phyloP scores from a whole-genome alignment of 2,797 vertebrate genomes.

The Alectoris magna region DNA sequence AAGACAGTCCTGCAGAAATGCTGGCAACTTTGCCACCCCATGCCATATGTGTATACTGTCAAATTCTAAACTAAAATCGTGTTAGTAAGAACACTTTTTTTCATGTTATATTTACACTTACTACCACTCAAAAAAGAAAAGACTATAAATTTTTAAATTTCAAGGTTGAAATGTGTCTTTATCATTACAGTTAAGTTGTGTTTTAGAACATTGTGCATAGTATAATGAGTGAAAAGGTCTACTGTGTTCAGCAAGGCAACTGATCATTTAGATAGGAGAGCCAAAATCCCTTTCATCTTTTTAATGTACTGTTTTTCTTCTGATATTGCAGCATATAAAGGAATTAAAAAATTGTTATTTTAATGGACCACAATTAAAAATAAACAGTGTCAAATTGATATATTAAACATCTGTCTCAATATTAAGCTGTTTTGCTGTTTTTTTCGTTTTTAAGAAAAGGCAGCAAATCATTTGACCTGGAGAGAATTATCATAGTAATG shows the following conservation, averaged over 20 bases:
- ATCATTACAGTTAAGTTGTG: not conserved
- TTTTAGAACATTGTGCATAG: not conserved
- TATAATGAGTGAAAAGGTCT: not conserved
- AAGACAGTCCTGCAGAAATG: not conserved
- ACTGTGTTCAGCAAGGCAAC: not conserved
- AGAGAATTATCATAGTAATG: not conserved
- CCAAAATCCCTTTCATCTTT: not conserved
- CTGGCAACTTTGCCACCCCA: not conserved
- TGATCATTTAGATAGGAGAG: not conserved
- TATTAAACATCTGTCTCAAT: not conserved
- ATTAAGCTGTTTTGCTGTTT: not conserved
- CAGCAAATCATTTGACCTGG: not conserved
- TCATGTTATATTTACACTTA: not conserved
- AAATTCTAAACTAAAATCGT: not conserved
- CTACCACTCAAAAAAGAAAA: not conserved
- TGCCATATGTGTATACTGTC: not conserved
- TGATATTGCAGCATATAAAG: not conserved
- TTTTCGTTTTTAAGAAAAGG: not conserved
- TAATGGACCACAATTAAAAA: not conserved
- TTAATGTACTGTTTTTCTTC: not conserved
- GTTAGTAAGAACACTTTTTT: not conserved
- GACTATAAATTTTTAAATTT: not conserved
- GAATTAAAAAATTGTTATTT: not conserved
- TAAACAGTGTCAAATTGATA: not conserved
- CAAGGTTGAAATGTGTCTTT: not conserved